phyloP scores from a whole-genome alignment of 2,888 invertebrate species.

The Thera britannica region DNA sequence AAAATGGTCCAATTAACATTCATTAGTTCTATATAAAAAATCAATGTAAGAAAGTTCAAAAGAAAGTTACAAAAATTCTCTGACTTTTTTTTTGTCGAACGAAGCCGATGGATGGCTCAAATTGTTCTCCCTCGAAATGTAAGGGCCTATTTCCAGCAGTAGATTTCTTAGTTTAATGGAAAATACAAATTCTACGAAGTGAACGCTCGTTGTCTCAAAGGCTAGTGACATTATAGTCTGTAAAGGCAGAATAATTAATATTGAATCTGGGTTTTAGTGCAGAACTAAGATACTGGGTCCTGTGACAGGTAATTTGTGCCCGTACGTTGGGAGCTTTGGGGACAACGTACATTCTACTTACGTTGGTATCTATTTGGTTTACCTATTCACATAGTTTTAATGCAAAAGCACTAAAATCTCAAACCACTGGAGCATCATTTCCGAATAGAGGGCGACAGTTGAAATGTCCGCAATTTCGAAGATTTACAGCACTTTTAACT shows the following conservation, averaged over 20 bases:
- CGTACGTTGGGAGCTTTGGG: background rate
- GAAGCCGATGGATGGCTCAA: no score
- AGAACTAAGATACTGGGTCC: background rate
- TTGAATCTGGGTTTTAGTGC: background rate
- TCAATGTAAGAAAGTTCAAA: no score
- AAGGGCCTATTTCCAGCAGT: no score
- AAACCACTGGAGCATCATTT: background rate
- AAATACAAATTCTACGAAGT: background rate
- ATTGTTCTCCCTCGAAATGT: no score
- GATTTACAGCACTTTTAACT: background rate
- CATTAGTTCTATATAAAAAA: no score
- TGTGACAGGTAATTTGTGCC: background rate
- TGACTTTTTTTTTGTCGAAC: no score
- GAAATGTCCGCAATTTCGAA: background rate
- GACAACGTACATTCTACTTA: background rate
- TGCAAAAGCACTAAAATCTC: background rate
- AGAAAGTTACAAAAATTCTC: no score
- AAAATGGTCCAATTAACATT: no score
- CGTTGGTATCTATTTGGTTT: background rate
- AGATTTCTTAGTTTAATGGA: no score
- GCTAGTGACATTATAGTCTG: background rate
- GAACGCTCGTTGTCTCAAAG: background rate
- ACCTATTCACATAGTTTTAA: background rate
- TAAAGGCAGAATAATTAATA: background rate
- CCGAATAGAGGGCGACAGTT: background rate